Base-by-base conservation (phyloP, 2,797 vertebrate genomes). In the Sarcophilus harrisii region DNA sequence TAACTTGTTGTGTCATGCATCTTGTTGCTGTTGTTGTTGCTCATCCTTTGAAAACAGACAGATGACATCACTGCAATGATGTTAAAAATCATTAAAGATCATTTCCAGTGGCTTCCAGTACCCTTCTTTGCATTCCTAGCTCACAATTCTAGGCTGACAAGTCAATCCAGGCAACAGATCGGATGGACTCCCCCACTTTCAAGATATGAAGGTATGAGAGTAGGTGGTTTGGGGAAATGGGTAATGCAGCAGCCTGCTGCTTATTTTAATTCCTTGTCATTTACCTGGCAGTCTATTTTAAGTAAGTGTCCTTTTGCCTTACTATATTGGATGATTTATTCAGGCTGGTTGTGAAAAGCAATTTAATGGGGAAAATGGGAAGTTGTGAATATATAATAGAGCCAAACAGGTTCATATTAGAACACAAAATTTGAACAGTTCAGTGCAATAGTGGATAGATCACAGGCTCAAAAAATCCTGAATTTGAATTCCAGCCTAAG, bases 201-300 rank as follows among this genome's bases (percentile, higher is more conserved):
- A 27, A 87, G 21, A 10, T 11, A 87, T 87, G 38, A 21, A 87
- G 45, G 24, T 87, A 14, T 87, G 38, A 10, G 38, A 27, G 38
- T 11, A 87, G 38, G 21, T 0, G 9, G 73, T 87, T 87, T 87
- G 38, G 73, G 38, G 24, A 87, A 87, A 49, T 87, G 38, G 38
- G 38, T 38, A 81, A 81, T 81, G 66, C 66, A 81, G n/a, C n/a
- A 81, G 66, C n/a, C 18, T 24, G n/a, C 38, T 87, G 73, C 38
- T 87, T 87, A 87, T 87, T 87, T 87, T 87, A 87, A 49, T 87
- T 87, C 73, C 73, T 87, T 87, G 73, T 87, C 73, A 87, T 87
- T 87, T 87, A 87, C 73, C 73, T 87, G 73, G 73, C 21, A 87
- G 24, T 45, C 38, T 87, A 87, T 87, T 87, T 87, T 81, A 81